phyloP scores from a whole-genome alignment of 2,888 invertebrate species.

The Noctua pronuba region DNA sequence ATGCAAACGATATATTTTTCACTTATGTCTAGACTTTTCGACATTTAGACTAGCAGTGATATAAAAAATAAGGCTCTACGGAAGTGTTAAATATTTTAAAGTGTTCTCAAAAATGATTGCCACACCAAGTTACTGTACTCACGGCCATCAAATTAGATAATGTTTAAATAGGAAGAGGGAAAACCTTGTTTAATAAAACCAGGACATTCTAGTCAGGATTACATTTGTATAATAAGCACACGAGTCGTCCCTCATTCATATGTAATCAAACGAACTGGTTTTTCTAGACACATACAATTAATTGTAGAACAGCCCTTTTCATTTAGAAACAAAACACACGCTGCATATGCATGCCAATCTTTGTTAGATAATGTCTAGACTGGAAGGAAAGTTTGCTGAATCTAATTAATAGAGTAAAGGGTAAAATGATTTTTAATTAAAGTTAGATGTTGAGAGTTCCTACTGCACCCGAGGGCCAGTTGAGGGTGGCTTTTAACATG shows the following conservation, averaged over 20 bases:
- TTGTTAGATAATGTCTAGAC: constrained; percentile 45
- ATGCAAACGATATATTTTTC: constrained; percentile 37
- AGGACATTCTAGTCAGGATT: constrained; percentile 24
- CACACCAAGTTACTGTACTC: constrained; percentile 4
- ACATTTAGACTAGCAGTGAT: not conserved
- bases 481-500: constrained; percentile 63
- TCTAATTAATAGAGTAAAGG: constrained; percentile 45
- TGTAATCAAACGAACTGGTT: constrained; percentile 45
- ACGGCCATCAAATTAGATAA: constrained; percentile 3
- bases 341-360: constrained; percentile 19
- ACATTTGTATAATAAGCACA: constrained; percentile 26
- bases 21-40: constrained; percentile 29
- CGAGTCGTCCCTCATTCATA: constrained; percentile 46
- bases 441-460: constrained; percentile 44
- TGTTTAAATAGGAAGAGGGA: constrained; percentile 9
- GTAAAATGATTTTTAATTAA: constrained; percentile 63
- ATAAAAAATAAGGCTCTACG: constrained; percentile 8
- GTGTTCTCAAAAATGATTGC: constrained; percentile 12
- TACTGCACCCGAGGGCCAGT: constrained; percentile 59
- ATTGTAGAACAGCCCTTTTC: constrained; percentile 35
- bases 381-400: constrained; percentile 32
- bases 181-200: constrained; percentile 17
- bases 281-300: constrained; percentile 44
- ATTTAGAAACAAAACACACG: constrained; percentile 37
- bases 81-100: constrained; percentile 9